Evolutionary conservation across 2,797 vertebrate species (phyloP).

Genomic region (Leucoraja ocellata): DNA sequence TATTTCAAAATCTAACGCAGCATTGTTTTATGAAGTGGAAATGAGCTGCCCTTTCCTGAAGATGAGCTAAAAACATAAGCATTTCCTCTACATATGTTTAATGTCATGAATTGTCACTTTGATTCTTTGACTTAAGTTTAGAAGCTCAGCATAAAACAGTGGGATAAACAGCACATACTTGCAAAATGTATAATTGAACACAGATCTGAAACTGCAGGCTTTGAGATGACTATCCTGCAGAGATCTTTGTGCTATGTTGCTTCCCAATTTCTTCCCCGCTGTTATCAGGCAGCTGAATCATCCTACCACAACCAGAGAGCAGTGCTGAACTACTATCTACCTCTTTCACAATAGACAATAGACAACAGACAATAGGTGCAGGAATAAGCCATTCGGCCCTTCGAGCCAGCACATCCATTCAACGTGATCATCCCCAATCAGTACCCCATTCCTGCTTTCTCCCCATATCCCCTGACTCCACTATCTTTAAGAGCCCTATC

Average conservation of each 20-base stretch:
- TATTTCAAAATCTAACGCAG: not conserved
- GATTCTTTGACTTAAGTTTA: not conserved
- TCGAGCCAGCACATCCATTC: too few relatives aligned
- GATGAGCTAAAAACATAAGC: not conserved
- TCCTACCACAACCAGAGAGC: too few relatives aligned
- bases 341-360: too few relatives aligned
- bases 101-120: not conserved
- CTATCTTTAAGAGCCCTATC: too few relatives aligned
- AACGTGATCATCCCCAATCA: too few relatives aligned
- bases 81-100: not conserved
- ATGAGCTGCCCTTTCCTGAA: not conserved
- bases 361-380: too few relatives aligned
- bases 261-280: too few relatives aligned
- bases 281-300: too few relatives aligned
- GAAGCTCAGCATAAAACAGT: not conserved
- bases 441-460: too few relatives aligned
- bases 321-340: too few relatives aligned
- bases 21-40: not conserved
- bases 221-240: not conserved
- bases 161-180: not conserved
- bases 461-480: too few relatives aligned
- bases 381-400: too few relatives aligned
- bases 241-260: not conserved
- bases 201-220: not conserved
- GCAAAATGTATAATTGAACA: not conserved